Evolutionary conservation across 2,797 vertebrate species (phyloP).

Genomic region (Hydrocynus forskahlii): DNA sequence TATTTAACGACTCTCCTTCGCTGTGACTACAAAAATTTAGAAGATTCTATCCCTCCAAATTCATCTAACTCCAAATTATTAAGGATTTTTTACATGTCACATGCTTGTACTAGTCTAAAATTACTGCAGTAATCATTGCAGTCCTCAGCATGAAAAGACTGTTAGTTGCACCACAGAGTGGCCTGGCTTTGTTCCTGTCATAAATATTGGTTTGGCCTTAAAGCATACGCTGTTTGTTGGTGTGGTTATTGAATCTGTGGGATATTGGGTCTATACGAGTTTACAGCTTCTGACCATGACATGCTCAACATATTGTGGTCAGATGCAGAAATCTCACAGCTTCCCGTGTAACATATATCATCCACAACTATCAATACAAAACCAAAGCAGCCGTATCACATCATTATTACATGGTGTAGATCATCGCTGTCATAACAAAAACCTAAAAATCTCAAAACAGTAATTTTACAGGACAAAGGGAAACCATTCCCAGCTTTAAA

Average conservation of each 20-base stretch:
- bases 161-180: background rate
- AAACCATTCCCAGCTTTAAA: background rate
- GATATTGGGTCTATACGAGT: no score
- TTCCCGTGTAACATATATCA: background rate
- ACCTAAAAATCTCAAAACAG: background rate
- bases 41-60: background rate
- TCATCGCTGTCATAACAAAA: background rate
- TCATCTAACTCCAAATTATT: no score
- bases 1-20: background rate
- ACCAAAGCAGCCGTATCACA: background rate
- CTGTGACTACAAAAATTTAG: background rate
- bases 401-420: background rate
- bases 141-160: background rate
- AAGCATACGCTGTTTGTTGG: background rate
- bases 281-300: background rate
- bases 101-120: constrained; percentile 11
- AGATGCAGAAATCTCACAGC: no score
- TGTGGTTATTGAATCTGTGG: background rate
- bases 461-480: background rate
- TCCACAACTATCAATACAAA: background rate
- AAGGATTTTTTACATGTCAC: background rate
- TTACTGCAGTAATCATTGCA: constrained; percentile 1
- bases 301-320: background rate
- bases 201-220: background rate
- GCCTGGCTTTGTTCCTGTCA: background rate